These are phyloP conservation scores for Pseudomugil gertrudae DNA, from an alignment of 2,797 vertebrate genomes.

Conservation along the genomic window DNA sequence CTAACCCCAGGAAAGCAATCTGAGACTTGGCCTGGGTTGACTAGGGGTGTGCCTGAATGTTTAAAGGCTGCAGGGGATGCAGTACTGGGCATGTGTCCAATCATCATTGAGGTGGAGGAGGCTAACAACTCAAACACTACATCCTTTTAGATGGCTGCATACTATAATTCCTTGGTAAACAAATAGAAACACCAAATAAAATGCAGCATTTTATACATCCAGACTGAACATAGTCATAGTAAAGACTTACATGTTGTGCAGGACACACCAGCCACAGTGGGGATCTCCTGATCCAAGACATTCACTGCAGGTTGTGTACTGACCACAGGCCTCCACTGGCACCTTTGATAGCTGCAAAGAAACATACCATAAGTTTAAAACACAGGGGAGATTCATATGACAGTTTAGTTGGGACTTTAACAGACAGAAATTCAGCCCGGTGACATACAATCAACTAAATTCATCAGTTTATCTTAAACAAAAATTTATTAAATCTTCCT, in stretches of 20 bases:
- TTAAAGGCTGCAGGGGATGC: constrained; percentile 42
- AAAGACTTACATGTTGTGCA: constrained; percentile 94
- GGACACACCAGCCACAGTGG: constrained; percentile 98
- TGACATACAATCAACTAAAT: not conserved
- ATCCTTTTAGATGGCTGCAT: constrained; percentile 18
- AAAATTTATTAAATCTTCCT: not conserved
- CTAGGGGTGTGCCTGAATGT: constrained; percentile 46
- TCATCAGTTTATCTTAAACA: not conserved
- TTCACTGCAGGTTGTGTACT: constrained; percentile 89
- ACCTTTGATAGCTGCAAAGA: constrained; percentile 89
- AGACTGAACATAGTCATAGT: not conserved
- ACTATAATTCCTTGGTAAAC: constrained; percentile 15
- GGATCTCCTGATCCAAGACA: constrained; percentile 94
- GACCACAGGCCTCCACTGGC: constrained; percentile 93
- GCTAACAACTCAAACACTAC: constrained; percentile 41
- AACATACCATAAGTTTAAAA: constrained; percentile 24
- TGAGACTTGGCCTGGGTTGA: constrained; percentile 38
- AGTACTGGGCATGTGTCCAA: constrained; percentile 56
- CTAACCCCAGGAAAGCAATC: constrained; percentile 71
- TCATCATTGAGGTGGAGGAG: constrained; percentile 43
- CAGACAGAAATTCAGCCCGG: too few species aligned
- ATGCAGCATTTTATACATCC: not conserved
- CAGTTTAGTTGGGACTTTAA: not conserved
- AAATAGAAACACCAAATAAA: not conserved
- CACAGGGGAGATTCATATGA: too few species aligned